phyloP scores from a whole-genome alignment of 2,113 vertebrate genomes.

The Steatornis caripensis region DNA sequence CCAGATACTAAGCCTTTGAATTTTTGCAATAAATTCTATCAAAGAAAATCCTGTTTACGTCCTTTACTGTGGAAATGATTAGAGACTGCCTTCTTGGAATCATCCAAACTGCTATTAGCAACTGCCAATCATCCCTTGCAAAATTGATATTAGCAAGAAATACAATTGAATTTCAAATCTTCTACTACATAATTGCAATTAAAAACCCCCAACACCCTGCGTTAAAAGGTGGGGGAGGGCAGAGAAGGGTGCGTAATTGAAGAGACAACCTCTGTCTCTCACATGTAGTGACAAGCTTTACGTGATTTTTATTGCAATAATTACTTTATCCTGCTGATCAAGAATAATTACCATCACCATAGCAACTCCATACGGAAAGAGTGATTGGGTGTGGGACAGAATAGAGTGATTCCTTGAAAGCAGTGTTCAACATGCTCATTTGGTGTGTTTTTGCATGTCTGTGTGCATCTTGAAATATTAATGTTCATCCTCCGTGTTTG shows the following conservation, averaged over 20 bases:
- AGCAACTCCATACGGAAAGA: conserved; percentile 30
- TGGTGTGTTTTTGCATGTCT: neutral
- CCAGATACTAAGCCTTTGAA: neutral
- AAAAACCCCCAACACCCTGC: neutral
- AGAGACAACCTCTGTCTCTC: conserved; percentile 35
- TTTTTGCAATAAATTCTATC: neutral
- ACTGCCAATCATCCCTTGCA: neutral
- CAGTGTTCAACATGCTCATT: neutral
- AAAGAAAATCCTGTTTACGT: neutral
- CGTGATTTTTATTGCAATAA: conserved; percentile 61
- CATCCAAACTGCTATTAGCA: neutral
- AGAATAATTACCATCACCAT: conserved; percentile 67
- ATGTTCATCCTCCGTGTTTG: neutral
- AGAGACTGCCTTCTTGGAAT: neutral
- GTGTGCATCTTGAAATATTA: neutral
- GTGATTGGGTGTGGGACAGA: neutral
- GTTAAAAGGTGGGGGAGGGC: conserved; percentile 27
- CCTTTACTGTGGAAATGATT: neutral
- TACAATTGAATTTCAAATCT: conserved; percentile 31
- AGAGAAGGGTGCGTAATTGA: conserved; percentile 22
- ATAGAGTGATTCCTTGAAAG: neutral
- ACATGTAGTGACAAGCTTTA: conserved; percentile 62
- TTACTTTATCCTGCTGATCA: conserved; percentile 68
- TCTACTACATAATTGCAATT: conserved; percentile 16
- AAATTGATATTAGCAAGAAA: conserved; percentile 1